phyloP scores from a whole-genome alignment of 2,113 vertebrate genomes.

The Tinamus guttatus region DNA sequence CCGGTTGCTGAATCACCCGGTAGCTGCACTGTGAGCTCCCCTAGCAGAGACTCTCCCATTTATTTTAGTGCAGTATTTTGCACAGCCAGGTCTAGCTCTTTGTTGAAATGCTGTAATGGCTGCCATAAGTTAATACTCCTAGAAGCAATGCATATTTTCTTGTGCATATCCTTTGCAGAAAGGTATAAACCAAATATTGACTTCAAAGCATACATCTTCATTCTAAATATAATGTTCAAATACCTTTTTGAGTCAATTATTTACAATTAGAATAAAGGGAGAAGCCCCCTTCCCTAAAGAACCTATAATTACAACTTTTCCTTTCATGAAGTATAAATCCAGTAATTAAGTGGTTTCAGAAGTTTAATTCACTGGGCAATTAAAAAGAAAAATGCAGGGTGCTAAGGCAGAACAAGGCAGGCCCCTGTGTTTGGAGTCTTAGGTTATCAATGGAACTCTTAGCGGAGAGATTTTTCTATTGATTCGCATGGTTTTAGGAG shows the following conservation, averaged over 20 bases:
- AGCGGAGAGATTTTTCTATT: slow-evolving; percentile 32
- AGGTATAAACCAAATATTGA: slow-evolving; percentile 54
- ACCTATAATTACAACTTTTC: slow-evolving; percentile 77
- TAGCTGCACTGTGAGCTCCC: background rate
- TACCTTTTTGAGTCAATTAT: slow-evolving; percentile 76
- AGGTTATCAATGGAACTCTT: slow-evolving; percentile 48
- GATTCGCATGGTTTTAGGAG: slow-evolving; percentile 5
- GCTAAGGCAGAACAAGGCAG: slow-evolving; percentile 2
- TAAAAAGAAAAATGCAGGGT: slow-evolving; percentile 60
- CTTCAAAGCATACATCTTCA: slow-evolving; percentile 68
- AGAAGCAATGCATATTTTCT: background rate
- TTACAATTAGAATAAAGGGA: slow-evolving; percentile 76
- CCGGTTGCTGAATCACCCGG: background rate
- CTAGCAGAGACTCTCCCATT: background rate
- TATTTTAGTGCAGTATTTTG: background rate
- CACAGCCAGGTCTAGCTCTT: background rate
- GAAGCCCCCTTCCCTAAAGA: slow-evolving; percentile 61
- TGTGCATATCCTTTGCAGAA: slow-evolving; percentile 22
- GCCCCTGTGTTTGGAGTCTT: background rate
- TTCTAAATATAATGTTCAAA: slow-evolving; percentile 52
- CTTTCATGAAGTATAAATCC: slow-evolving; percentile 79
- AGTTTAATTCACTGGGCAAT: slow-evolving; percentile 71
- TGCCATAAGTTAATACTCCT: background rate
- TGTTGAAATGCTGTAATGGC: background rate
- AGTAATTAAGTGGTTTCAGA: slow-evolving; percentile 79